Conservation (phyloP, 2,113 vertebrate species). For the Oryzias celebensis region DNA sequence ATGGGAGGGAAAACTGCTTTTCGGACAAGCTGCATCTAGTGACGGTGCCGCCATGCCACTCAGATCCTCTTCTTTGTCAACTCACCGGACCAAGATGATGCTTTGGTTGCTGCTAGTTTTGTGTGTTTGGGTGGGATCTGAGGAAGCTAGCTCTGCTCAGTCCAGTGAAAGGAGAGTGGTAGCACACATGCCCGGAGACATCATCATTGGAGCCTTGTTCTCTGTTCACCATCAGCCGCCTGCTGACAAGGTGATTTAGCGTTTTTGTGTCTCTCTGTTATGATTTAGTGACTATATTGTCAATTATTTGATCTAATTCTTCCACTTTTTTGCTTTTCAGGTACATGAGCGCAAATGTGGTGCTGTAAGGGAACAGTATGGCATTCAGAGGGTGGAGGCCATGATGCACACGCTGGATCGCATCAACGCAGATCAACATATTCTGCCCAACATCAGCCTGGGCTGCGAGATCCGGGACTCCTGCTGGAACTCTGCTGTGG, state of each 20-base stretch:
- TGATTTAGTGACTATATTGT: neutral
- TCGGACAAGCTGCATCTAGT: slow-evolving; percentile 37
- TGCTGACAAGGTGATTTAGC: slow-evolving; percentile 86
- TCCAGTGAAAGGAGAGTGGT: slow-evolving; percentile 92
- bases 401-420: slow-evolving; percentile 96
- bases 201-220: slow-evolving; percentile 96
- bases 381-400: slow-evolving; percentile 97
- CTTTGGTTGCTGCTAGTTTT: slow-evolving; percentile 79
- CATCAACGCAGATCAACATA: slow-evolving; percentile 88
- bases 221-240: slow-evolving; percentile 97
- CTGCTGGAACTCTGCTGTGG: slow-evolving; percentile 97
- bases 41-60: slow-evolving; percentile 11
- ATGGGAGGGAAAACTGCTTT: slow-evolving; percentile 53
- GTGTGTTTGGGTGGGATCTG: slow-evolving; percentile 61
- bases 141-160: slow-evolving; percentile 78
- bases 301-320: neutral
- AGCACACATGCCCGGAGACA: slow-evolving; percentile 92
- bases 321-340: slow-evolving; percentile 23
- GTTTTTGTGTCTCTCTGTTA: slow-evolving; percentile 8
- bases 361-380: slow-evolving; percentile 94
- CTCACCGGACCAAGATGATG: slow-evolving; percentile 79
- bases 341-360: slow-evolving; percentile 95
- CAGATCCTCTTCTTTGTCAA: slow-evolving; percentile 13
- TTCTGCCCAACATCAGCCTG: slow-evolving; percentile 92
- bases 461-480: slow-evolving; percentile 98